Evolutionary conservation across 2,113 vertebrate species (phyloP).

Genomic region (Anser brachyrhynchus): DNA sequence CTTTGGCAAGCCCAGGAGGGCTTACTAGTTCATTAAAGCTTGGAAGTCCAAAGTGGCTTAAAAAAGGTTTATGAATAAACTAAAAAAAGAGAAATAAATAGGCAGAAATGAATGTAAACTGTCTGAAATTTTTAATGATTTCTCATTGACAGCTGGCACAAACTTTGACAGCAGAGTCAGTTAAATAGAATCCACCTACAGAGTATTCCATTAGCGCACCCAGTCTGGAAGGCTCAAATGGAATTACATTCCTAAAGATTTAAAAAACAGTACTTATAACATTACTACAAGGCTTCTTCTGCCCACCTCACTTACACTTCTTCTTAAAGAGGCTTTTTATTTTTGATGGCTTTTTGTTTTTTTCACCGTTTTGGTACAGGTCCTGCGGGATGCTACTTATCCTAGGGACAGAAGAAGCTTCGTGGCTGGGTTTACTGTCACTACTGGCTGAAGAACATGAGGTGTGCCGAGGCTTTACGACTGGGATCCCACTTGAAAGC

Average conservation of each 20-base stretch:
- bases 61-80: constrained; percentile 71
- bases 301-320: constrained; percentile 81
- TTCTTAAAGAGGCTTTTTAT: constrained; percentile 98
- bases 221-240: constrained; percentile 77
- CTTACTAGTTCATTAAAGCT: constrained; percentile 83
- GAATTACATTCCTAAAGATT: constrained; percentile 87
- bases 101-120: constrained; percentile 81
- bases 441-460: constrained; percentile 86
- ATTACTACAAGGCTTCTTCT: constrained; percentile 44
- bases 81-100: constrained; percentile 82
- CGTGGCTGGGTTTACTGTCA: constrained; percentile 83
- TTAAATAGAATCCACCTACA: constrained; percentile 80
- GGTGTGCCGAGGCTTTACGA: constrained; percentile 84
- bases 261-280: constrained; percentile 70
- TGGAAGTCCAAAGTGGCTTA: constrained; percentile 80
- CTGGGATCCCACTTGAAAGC: constrained; percentile 82
- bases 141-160: constrained; percentile 75
- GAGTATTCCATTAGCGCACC: constrained; percentile 81
- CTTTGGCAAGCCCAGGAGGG: constrained; percentile 78
- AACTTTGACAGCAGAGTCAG: constrained; percentile 76
- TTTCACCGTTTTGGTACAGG: constrained; percentile 91
- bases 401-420: constrained; percentile 76
- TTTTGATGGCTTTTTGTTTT: constrained; percentile 93
- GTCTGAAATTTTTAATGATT: constrained; percentile 76
- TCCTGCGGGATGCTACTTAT: constrained; percentile 90